phyloP scores from a whole-genome alignment of 2,113 vertebrate species.

The Centrocercus urophasianus region DNA sequence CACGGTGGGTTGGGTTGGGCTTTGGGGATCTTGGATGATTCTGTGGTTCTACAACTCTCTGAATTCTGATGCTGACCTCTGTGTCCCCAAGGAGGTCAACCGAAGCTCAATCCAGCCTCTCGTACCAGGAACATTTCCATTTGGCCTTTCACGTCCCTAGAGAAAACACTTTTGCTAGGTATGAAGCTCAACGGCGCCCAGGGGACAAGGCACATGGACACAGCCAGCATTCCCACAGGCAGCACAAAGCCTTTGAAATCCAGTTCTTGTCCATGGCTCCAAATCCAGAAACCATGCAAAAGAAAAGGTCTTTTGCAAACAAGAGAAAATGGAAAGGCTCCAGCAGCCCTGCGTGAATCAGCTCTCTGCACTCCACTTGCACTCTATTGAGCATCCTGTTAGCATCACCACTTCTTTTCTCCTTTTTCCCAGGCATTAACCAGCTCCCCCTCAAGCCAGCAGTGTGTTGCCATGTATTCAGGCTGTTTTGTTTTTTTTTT shows the following conservation, averaged over 20 bases:
- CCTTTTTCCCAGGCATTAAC: background rate
- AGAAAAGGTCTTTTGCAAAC: background rate
- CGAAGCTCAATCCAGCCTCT: background rate
- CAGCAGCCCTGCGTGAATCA: fast-evolving
- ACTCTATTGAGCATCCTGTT: background rate
- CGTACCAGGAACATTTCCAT: background rate
- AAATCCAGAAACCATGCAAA: background rate
- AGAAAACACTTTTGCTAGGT: background rate
- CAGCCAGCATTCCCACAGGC: background rate
- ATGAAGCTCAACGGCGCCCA: fast-evolving
- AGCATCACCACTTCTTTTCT: background rate
- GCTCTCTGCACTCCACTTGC: background rate
- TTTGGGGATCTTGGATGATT: background rate
- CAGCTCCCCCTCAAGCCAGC: background rate
- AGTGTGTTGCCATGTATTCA: fast-evolving
- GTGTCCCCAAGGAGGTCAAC: background rate
- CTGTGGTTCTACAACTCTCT: background rate
- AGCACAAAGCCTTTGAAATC: background rate
- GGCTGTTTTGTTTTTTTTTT: background rate
- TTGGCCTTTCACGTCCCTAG: background rate
- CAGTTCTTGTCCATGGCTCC: background rate
- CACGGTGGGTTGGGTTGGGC: too few species aligned
- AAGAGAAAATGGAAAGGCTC: background rate
- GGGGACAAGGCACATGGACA: fast-evolving
- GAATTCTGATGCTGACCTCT: background rate